Base-by-base conservation (phyloP, 2,113 vertebrate species). In the Rhadina sibilatrix region DNA sequence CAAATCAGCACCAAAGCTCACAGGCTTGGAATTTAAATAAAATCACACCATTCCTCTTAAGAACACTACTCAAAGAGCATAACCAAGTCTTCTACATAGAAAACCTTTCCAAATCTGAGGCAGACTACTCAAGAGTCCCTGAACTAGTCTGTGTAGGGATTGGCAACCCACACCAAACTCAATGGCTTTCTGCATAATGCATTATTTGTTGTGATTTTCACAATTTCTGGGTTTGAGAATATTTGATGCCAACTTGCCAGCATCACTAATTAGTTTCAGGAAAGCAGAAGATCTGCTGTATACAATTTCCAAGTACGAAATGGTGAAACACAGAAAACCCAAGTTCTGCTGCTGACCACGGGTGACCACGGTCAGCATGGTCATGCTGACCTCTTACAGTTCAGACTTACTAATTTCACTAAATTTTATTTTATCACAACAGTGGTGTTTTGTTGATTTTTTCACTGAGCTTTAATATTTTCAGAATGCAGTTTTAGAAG, bases 371-470 rank as follows among this genome's bases (percentile, higher is more conserved):
- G 38, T 40, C 38, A 40, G 38, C 10, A 40, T 40, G 38, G 38
- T 40, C 38, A 40, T 40, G 12, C 40, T 40, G 40, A 40, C 40
- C 40, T 8, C 87, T 69, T 31, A 31, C 7, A 65, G 37, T 28
- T 77, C 68, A 44, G n/a, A 21, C 5, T 49, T 44, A 23, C 1
- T 28, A 21, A 38, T 81, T 81, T 44, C 63, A 72, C 4, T 27
- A 4, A 80, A 40, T 69, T 77, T 87, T 70, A 28, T 2, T 69
- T 37, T 24, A 2, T 3, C 23, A 60, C 15, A 69, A 21, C 12
- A 31, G 13, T 12, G 14, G 1, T 10, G 10, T n/a, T 52, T 4
- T 25, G 14, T 1, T 37, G 25, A 2, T 8, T 46, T 49, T n/a
- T 21, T 25, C 17, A 40, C 3, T 24, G 28, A 47, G 5, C 28